A percentile compares a stretch with the other conserved stretches of the same genome.
Conservation (phyloP, 2,113 vertebrate genomes). For the Tragelaphus imberbis region DNA sequence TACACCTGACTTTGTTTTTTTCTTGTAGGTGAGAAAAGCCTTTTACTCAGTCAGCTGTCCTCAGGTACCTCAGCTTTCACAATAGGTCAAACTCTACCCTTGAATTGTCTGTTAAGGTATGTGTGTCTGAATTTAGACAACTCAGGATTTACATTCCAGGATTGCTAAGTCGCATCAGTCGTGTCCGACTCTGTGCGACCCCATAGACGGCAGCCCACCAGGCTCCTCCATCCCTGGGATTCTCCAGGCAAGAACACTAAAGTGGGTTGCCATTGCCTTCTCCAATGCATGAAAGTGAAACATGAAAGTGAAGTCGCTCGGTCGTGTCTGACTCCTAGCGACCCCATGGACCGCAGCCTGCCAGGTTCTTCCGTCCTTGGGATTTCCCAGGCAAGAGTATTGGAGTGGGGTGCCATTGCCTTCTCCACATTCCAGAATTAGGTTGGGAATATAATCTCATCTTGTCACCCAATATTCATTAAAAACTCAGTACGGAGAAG, state of each 20-base stretch:
- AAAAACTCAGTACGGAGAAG: slow-evolving; percentile 16
- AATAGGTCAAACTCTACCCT: neutral
- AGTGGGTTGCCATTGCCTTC: too few species aligned
- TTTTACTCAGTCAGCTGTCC: neutral
- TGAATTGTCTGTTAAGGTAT: neutral
- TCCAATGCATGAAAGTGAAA: too few species aligned
- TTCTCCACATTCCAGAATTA: neutral
- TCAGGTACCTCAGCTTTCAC: neutral
- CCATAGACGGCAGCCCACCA: too few species aligned
- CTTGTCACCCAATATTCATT: slow-evolving; percentile 29
- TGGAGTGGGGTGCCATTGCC: too few species aligned
- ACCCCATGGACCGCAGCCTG: too few species aligned
- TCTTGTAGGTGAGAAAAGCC: neutral
- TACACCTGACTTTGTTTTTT: slow-evolving; percentile 14
- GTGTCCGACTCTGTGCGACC: too few species aligned
- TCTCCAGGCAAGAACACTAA: too few species aligned
- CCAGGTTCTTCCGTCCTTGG: too few species aligned
- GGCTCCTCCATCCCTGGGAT: too few species aligned
- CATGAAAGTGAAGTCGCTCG: too few species aligned
- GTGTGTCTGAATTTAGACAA: neutral
- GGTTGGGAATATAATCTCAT: neutral
- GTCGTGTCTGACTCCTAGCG: too few species aligned
- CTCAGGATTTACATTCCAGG: neutral
- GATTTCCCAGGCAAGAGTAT: too few species aligned
- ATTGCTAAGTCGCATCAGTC: neutral